Conservation (phyloP, 2,888 invertebrate genomes). For the Camptogramma bilineatum region DNA sequence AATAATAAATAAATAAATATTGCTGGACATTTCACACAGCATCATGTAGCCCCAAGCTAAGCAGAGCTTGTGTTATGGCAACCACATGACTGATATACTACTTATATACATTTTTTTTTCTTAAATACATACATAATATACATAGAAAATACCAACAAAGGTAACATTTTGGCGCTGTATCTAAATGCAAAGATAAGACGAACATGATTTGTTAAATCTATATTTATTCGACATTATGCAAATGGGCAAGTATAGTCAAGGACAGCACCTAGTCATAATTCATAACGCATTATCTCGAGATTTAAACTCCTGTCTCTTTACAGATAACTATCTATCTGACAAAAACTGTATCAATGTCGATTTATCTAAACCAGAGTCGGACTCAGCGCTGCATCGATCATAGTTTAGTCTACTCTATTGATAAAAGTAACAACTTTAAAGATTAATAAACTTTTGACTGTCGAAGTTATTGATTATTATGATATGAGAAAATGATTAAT, state of each 20-base stretch:
- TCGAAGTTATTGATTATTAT: slow-evolving; percentile 43
- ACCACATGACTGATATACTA: too few relatives aligned
- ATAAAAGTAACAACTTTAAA: slow-evolving; percentile 66
- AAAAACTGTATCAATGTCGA: slow-evolving; percentile 67
- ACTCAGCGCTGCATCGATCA: slow-evolving; percentile 73
- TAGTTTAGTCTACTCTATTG: slow-evolving; percentile 75
- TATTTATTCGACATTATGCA: background rate
- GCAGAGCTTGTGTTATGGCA: too few relatives aligned
- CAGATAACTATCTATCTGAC: slow-evolving; percentile 64
- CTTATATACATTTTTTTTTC: too few relatives aligned
- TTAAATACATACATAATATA: too few relatives aligned
- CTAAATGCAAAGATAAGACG: too few relatives aligned
- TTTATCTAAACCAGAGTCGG: slow-evolving; percentile 67
- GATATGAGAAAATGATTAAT: slow-evolving; percentile 3
- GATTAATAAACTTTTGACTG: slow-evolving; percentile 33
- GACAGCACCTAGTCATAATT: slow-evolving; percentile 12
- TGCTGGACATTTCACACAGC: too few relatives aligned
- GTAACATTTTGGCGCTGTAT: too few relatives aligned
- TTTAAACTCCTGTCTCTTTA: slow-evolving; percentile 66
- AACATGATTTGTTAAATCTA: background rate
- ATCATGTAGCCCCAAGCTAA: too few relatives aligned
- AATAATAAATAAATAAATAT: too few relatives aligned
- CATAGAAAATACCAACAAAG: too few relatives aligned
- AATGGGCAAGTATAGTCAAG: background rate
- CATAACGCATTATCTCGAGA: slow-evolving; percentile 49